phyloP scores from a whole-genome alignment of 2,797 vertebrate species.

The Gadopsis bispinosus region DNA sequence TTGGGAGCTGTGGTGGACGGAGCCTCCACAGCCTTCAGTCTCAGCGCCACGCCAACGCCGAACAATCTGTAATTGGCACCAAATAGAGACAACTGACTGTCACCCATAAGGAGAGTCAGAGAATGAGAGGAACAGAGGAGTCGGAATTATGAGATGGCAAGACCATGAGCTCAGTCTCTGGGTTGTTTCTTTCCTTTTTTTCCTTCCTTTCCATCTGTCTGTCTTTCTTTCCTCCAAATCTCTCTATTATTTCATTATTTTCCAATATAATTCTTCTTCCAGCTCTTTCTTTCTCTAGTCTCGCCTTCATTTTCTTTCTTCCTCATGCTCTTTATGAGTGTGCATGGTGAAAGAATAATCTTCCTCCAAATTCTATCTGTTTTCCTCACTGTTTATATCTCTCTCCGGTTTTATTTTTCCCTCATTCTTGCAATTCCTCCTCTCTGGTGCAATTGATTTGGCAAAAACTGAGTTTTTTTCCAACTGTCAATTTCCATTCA shows the following conservation, averaged over 20 bases:
- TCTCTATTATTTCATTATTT: slow-evolving; percentile 14
- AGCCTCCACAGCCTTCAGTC: slow-evolving; percentile 70
- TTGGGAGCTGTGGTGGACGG: slow-evolving; percentile 67
- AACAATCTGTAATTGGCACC: slow-evolving; percentile 81
- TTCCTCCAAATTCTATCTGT: neutral
- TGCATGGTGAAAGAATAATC: neutral
- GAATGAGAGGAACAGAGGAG: slow-evolving; percentile 61
- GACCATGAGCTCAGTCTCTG: slow-evolving; percentile 38
- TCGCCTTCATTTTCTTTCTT: neutral
- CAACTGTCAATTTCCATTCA: neutral
- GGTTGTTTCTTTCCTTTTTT: neutral
- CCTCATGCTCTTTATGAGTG: neutral
- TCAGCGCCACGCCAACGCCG: slow-evolving; percentile 60
- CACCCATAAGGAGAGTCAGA: slow-evolving; percentile 65
- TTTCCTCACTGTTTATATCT: neutral
- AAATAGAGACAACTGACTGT: slow-evolving; percentile 73
- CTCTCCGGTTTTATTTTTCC: neutral
- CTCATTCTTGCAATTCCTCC: neutral
- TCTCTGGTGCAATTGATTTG: neutral
- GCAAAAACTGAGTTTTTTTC: neutral
- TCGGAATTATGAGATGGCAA: slow-evolving; percentile 60
- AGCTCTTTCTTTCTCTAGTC: neutral
- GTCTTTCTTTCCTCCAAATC: slow-evolving; percentile 33
- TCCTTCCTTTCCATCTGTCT: slow-evolving; percentile 51
- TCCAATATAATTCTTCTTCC: neutral